phyloP scores from a whole-genome alignment of 2,113 vertebrate species.

The Hassar affinis region DNA sequence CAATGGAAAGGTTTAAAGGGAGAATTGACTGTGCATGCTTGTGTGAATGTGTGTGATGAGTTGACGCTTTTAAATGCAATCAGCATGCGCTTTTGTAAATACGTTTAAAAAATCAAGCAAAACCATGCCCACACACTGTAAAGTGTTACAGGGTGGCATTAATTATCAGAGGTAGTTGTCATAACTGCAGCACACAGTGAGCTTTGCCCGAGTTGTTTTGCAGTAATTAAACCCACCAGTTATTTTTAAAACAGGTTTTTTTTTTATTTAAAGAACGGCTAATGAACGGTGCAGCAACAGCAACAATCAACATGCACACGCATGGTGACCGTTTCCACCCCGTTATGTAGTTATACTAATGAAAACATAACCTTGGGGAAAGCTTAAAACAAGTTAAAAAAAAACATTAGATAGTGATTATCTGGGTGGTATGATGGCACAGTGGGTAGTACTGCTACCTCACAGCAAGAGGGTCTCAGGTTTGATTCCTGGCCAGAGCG shows the following conservation, averaged over 20 bases:
- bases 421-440: background rate
- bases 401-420: background rate
- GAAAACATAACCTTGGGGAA: background rate
- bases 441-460: background rate
- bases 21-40: slow-evolving; percentile 9
- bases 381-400: background rate
- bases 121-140: background rate
- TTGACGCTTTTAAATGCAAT: background rate
- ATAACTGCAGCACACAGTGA: background rate
- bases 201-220: background rate
- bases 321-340: too few species aligned
- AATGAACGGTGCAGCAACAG: background rate
- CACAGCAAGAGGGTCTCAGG: background rate
- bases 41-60: background rate
- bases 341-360: background rate
- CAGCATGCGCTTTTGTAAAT: background rate
- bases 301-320: background rate
- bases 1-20: background rate
- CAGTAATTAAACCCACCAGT: slow-evolving; percentile 16
- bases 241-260: background rate
- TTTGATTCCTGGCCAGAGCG: too few species aligned
- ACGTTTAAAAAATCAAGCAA: background rate
- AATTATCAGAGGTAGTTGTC: slow-evolving; percentile 24
- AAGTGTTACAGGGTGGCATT: background rate
- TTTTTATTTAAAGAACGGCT: background rate